A percentile compares a stretch with the other conserved stretches of the same genome.
phyloP scores from a whole-genome alignment of 2,113 vertebrate species.

The Rhinogobius similis region DNA sequence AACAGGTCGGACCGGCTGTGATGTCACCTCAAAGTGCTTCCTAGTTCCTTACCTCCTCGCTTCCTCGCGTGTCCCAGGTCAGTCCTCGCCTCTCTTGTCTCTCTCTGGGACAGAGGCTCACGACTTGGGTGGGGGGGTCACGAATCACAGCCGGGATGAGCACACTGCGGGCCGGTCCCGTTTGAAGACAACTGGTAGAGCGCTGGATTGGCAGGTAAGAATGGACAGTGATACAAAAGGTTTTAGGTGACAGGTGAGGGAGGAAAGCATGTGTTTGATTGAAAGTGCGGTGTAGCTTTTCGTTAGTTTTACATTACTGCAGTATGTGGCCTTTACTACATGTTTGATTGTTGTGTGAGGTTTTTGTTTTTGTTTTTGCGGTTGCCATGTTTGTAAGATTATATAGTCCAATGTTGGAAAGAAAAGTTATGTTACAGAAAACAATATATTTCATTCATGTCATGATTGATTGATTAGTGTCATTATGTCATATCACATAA shows the following conservation, averaged over 20 bases:
- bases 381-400: too few relatives aligned
- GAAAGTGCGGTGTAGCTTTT: too few relatives aligned
- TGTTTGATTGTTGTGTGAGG: too few relatives aligned
- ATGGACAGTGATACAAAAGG: too few relatives aligned
- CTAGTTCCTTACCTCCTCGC: not conserved
- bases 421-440: too few relatives aligned
- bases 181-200: not conserved
- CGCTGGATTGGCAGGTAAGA: not conserved
- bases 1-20: constrained; percentile 59
- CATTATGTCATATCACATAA: too few relatives aligned
- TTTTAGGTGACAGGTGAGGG: not conserved
- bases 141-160: not conserved
- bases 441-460: too few relatives aligned
- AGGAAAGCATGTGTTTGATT: not conserved
- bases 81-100: constrained; percentile 12
- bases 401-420: too few relatives aligned
- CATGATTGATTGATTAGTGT: too few relatives aligned
- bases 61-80: constrained; percentile 45
- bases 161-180: not conserved
- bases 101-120: not conserved
- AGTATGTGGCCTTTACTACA: too few relatives aligned
- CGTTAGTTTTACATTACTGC: too few relatives aligned
- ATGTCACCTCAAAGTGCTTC: constrained; percentile 21
- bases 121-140: not conserved
- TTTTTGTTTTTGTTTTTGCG: too few relatives aligned